Evolutionary conservation across 2,888 invertebrate species (phyloP).

Genomic region (Trileptium ribeirensis): DNA sequence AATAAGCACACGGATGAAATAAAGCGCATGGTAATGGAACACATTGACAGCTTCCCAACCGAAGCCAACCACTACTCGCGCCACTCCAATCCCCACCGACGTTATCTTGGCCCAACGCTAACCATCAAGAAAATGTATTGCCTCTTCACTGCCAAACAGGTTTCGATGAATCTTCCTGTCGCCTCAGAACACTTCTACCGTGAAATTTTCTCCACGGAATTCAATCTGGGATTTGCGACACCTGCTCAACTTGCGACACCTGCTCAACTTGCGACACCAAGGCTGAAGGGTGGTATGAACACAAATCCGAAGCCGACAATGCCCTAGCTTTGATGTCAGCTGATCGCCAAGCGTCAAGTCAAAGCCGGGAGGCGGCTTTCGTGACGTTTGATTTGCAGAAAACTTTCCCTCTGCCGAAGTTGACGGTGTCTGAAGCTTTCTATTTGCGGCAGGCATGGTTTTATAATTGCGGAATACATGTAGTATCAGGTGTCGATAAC

Average conservation of each 20-base stretch:
- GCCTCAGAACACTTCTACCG: neutral
- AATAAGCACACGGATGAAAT: no score
- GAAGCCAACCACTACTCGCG: neutral
- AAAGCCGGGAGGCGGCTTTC: no score
- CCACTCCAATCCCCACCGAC: neutral
- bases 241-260: neutral
- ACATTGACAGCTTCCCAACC: neutral
- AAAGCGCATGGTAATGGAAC: neutral
- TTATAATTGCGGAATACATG: neutral
- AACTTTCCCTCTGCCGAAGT: neutral
- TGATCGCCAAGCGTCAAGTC: no score
- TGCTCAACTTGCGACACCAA: neutral
- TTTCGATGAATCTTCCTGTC: neutral
- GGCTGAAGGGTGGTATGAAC: neutral
- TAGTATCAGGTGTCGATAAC: no score
- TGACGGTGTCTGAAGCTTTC: neutral
- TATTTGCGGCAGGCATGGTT: neutral
- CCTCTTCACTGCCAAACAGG: neutral
- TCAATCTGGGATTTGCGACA: constrained; percentile 8
- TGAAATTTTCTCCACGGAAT: constrained; percentile 3
- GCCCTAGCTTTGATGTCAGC: no score
- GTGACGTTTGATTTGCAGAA: no score
- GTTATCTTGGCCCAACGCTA: neutral
- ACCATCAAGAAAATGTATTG: neutral
- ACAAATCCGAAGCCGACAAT: no score